Evolutionary conservation across 2,888 invertebrate species (phyloP).

Genomic region (Cantharis rufa): DNA sequence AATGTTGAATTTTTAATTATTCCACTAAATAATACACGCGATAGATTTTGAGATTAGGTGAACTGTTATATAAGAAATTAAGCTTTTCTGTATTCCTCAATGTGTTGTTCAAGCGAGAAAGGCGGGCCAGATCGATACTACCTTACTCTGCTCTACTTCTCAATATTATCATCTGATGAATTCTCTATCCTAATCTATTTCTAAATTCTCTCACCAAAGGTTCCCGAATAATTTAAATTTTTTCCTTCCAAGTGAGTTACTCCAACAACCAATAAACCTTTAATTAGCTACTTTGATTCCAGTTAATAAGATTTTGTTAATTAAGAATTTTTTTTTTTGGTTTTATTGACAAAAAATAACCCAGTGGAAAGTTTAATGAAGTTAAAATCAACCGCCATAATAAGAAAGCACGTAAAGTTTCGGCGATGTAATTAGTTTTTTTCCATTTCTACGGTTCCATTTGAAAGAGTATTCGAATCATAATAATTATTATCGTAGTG

Average conservation of each 20-base stretch:
- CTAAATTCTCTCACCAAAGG: conserved; percentile 6
- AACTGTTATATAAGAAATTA: neutral
- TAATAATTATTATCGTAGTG: neutral
- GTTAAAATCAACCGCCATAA: neutral
- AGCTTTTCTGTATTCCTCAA: neutral
- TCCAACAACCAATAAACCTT: neutral
- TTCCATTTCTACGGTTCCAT: neutral
- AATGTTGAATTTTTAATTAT: neutral
- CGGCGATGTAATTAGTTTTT: neutral
- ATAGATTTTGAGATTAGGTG: neutral
- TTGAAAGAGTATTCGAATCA: no score
- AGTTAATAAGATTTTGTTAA: neutral
- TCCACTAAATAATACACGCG: neutral
- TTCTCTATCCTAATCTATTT: conserved; percentile 8
- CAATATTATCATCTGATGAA: conserved; percentile 21
- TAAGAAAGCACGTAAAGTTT: neutral
- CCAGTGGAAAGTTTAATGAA: neutral
- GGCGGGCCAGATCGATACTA: conserved; percentile 20
- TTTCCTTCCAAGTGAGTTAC: neutral
- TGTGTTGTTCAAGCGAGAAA: conserved; percentile 19
- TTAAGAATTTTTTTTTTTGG: neutral
- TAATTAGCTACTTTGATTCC: neutral
- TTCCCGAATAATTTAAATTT: neutral
- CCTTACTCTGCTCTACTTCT: conserved; percentile 21
- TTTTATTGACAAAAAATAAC: neutral